Base-by-base conservation (phyloP, 2,113 vertebrate genomes). In the Pongo pygmaeus region DNA sequence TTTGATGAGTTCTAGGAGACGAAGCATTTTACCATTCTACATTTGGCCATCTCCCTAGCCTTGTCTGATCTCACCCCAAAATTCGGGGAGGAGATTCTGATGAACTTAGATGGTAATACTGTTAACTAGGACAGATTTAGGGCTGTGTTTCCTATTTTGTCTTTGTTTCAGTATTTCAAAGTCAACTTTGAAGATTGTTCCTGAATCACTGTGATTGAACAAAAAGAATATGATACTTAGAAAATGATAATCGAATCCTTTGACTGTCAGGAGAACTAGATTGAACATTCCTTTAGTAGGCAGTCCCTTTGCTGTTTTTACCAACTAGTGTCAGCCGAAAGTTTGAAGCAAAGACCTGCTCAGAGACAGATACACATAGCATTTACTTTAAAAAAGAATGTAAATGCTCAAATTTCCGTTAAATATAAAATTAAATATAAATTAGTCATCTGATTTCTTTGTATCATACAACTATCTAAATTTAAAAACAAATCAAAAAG, bases 171-270 rank as follows among this genome's bases (percentile, higher is more conserved):
- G 83, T 96, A 95, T 96, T 48, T 97, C 80, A 72, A 74, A 97
- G n/a, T 93, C 84, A 93, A 97, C 64, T 97, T 97, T 97, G 91
- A 75, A 93, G 84, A 90, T 96, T 96, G 93, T 96, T 98, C 83
- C 77, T 97, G 91, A 87, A 83, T 83, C 90, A 81, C 95, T 98
- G 94, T 96, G 97, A 22, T 93, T 93, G 55, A 98, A 97, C 97
- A 98, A 98, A 72, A 86, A 96, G 93, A 97, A 98, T 98, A 88
- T 81, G 97, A 89, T 94, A 96, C 27, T 2, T 57, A 93, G 89
- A 97, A 97, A 98, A 98, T 97, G 86, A 90, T 98, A 97, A 97
- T 95, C 98, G 97, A 98, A 98, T 83, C 89, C 94, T 98, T 98
- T 98, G 96, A 97, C 95, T 97, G 72, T 93, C 95, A 98, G 95